phyloP scores from a whole-genome alignment of 2,888 invertebrate genomes.

The Notodonta ziczac region DNA sequence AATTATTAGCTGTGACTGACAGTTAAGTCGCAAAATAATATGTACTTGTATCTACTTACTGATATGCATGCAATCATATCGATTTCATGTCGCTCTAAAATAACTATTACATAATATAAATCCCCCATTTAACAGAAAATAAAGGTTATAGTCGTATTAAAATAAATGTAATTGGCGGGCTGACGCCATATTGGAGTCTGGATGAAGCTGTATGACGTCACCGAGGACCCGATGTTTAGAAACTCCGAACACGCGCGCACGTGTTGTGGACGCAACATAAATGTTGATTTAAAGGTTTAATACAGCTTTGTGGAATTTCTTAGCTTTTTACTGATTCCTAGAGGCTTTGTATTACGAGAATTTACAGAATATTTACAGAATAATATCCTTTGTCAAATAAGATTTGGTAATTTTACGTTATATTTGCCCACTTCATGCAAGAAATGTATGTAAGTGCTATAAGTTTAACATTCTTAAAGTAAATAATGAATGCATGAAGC shows the following conservation, averaged over 20 bases:
- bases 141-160: neutral
- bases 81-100: too few relatives aligned
- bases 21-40: too few relatives aligned
- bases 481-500: neutral
- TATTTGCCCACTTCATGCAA: too few relatives aligned
- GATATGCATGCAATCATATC: too few relatives aligned
- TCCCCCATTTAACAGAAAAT: too few relatives aligned
- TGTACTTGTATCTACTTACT: too few relatives aligned
- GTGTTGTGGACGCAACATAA: slow-evolving; percentile 32
- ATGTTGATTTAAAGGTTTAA: slow-evolving; percentile 35
- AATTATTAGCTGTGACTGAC: too few relatives aligned
- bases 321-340: neutral
- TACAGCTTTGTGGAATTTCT: neutral
- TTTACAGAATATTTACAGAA: too few relatives aligned
- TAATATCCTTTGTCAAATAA: too few relatives aligned
- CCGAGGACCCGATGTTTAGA: slow-evolving; percentile 24
- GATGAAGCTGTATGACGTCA: slow-evolving; percentile 28
- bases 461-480: neutral
- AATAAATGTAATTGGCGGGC: neutral
- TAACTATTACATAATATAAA: neutral
- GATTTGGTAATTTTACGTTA: too few relatives aligned
- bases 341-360: neutral
- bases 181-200: slow-evolving; percentile 3
- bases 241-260: slow-evolving; percentile 31
- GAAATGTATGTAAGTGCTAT: neutral